Percentiles rank a stretch among this genome's conserved stretches.
Conservation (phyloP, 1,140 invertebrate genomes). For the Diplogasteroides magnus region DNA sequence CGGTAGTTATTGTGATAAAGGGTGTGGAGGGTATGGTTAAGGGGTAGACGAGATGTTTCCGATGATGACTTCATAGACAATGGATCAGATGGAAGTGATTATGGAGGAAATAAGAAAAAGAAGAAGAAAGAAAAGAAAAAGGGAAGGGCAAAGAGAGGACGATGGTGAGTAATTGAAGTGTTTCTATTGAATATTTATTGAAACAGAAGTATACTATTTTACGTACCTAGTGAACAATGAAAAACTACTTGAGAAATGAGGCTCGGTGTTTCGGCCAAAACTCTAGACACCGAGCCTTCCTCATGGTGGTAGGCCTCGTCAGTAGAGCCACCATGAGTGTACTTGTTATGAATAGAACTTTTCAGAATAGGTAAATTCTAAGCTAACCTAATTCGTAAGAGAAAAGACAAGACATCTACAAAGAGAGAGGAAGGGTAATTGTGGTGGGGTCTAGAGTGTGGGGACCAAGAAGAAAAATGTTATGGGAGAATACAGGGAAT, state of each 20-base stretch:
- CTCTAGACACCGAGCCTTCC: too few species aligned
- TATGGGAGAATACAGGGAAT: neutral
- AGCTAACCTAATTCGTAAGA: too few species aligned
- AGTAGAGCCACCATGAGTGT: too few species aligned
- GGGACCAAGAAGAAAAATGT: neutral
- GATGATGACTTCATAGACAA: neutral
- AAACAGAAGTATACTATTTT: too few species aligned
- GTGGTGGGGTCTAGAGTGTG: neutral
- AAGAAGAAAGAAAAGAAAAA: constrained; percentile 11
- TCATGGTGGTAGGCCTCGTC: too few species aligned
- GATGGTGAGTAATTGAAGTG: neutral
- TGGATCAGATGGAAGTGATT: neutral
- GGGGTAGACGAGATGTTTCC: neutral
- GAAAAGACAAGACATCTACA: too few species aligned
- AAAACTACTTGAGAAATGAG: too few species aligned
- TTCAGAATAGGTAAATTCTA: too few species aligned
- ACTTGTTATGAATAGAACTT: too few species aligned
- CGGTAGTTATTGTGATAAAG: neutral
- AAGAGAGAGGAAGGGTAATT: too few species aligned
- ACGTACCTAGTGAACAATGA: too few species aligned
- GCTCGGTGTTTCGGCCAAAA: too few species aligned
- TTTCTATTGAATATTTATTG: neutral
- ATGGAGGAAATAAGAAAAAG: constrained; percentile 1
- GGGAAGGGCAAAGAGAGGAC: neutral
- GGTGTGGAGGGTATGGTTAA: neutral